These are phyloP conservation scores for Plutella xylostella DNA, from an alignment of 2,888 invertebrate genomes.

Conservation along the genomic window DNA sequence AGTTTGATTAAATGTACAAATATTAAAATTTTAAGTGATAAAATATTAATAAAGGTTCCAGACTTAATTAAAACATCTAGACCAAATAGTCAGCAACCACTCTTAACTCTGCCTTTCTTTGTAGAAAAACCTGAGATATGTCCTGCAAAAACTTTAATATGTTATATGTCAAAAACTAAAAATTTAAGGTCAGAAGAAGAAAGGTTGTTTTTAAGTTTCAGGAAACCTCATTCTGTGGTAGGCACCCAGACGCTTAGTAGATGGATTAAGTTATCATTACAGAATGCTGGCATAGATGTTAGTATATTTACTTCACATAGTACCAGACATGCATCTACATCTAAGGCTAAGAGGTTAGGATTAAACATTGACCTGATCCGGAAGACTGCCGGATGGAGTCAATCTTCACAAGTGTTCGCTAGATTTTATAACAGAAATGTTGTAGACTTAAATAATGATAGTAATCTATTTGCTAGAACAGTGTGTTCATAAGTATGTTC, in stretches of 20 bases:
- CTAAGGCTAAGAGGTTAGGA: constrained; percentile 14
- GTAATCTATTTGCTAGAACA: no score
- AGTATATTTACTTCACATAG: constrained; percentile 11
- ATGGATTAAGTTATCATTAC: constrained; percentile 4
- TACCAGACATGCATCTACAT: constrained; percentile 13
- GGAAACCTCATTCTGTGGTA: constrained; percentile 11
- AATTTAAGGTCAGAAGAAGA: neutral
- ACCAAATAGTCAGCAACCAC: constrained; percentile 11
- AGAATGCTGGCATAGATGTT: constrained; percentile 8
- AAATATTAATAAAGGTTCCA: constrained; percentile 6
- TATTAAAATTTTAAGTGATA: constrained; percentile 1
- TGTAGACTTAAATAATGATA: no score
- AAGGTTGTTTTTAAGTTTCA: constrained; percentile 11
- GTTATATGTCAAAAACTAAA: constrained; percentile 13
- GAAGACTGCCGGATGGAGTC: constrained; percentile 15
- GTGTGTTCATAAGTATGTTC: no score
- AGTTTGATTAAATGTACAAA: constrained; percentile 17
- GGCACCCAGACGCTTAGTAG: neutral
- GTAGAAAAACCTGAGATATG: constrained; percentile 15
- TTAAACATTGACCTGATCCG: constrained; percentile 18
- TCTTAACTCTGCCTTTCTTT: constrained; percentile 15
- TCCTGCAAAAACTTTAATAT: constrained; percentile 12
- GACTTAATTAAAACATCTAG: constrained; percentile 11
- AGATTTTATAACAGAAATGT: constrained; percentile 1
- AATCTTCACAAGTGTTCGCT: constrained; percentile 8